These are phyloP conservation scores for Epinotia bilunana DNA, from an alignment of 2,888 invertebrate genomes.

Conservation along the genomic window DNA sequence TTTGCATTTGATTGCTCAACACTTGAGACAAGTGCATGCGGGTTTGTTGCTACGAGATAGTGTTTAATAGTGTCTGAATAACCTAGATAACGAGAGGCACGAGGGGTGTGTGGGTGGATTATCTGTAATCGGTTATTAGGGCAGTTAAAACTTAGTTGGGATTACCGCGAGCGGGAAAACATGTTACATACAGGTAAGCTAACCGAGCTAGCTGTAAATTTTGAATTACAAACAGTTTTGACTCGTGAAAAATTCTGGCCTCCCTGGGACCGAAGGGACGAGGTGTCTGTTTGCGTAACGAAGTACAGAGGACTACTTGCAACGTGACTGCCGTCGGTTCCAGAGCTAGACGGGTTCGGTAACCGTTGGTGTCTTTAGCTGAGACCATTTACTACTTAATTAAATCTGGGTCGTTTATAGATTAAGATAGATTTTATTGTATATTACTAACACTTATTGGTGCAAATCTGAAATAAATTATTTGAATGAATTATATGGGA, in stretches of 20 bases:
- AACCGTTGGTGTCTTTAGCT: conserved; percentile 7
- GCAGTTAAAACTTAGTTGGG: neutral
- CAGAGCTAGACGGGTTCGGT: conserved; percentile 9
- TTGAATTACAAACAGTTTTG: too few relatives aligned
- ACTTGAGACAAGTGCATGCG: conserved; percentile 25
- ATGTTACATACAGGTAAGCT: neutral
- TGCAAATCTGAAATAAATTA: too few relatives aligned
- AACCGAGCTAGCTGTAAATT: neutral
- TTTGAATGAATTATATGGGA: too few relatives aligned
- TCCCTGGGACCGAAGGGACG: neutral
- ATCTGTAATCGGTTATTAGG: conserved; percentile 19
- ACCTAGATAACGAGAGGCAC: conserved; percentile 16
- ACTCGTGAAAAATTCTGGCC: too few relatives aligned
- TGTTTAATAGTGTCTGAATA: conserved; percentile 13
- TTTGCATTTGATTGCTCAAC: conserved; percentile 27
- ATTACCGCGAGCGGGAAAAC: neutral
- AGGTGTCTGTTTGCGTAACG: conserved; percentile 1
- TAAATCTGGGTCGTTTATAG: neutral
- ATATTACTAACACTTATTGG: too few relatives aligned
- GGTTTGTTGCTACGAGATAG: conserved; percentile 3
- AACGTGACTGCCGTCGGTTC: neutral
- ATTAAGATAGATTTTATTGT: too few relatives aligned
- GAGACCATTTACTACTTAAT: neutral
- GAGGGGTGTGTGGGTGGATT: conserved; percentile 5
- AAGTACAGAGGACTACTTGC: neutral